Conservation (phyloP, 2,888 invertebrate species). For the Scaptomyza cyrtandrae region DNA sequence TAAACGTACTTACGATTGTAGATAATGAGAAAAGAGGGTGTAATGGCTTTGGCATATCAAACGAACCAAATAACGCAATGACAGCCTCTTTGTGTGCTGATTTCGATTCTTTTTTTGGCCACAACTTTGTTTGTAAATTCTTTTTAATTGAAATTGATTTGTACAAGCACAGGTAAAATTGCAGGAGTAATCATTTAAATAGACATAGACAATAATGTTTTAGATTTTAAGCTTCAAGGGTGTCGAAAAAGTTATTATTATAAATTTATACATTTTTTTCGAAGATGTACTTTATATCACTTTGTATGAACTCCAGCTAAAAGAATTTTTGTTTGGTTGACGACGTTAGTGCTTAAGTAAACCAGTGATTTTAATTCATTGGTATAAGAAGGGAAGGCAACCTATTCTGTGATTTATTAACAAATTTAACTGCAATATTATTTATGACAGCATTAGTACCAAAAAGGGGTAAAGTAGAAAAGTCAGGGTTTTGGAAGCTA, state of each 20-base stretch:
- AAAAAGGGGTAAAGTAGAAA: conserved; percentile 17
- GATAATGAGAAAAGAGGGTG: conserved; percentile 33
- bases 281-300: too few relatives aligned
- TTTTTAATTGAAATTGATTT: conserved; percentile 82
- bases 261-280: too few relatives aligned
- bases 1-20: conserved; percentile 10
- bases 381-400: not conserved
- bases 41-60: conserved; percentile 53
- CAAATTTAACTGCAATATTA: conserved; percentile 68
- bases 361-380: not conserved
- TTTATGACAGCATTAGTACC: conserved; percentile 49
- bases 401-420: conserved; percentile 66
- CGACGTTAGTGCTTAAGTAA: not conserved
- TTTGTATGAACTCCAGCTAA: too few relatives aligned
- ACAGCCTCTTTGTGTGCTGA: conserved; percentile 21
- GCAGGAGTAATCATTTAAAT: conserved; percentile 63
- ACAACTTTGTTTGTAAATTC: conserved; percentile 57
- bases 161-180: conserved; percentile 53
- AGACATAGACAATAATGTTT: too few relatives aligned
- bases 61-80: conserved; percentile 46
- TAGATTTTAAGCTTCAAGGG: too few relatives aligned
- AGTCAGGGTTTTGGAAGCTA: conserved; percentile 22
- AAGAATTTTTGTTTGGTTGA: not conserved
- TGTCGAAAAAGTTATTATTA: too few relatives aligned
- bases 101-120: conserved; percentile 37